Evolutionary conservation across 2,888 invertebrate species (phyloP).

Genomic region (Sarcophaga subvicina): DNA sequence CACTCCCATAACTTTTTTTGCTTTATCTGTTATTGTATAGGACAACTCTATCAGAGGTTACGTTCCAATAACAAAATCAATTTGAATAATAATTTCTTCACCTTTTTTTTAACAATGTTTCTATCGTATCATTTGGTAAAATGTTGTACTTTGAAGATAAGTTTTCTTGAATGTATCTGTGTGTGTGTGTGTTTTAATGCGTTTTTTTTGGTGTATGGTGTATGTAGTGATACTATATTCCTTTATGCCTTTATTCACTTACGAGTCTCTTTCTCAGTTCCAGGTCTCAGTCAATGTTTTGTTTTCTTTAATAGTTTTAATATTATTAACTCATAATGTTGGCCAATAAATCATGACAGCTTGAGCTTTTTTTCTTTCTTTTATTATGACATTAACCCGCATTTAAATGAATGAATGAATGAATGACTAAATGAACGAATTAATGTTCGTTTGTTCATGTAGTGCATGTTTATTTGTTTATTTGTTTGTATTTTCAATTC

Average conservation of each 20-base stretch:
- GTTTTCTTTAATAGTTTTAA: constrained; percentile 11
- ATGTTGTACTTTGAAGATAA: background rate
- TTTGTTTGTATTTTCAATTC: constrained; percentile 43
- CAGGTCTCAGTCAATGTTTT: constrained; percentile 10
- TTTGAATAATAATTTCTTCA: too few species aligned
- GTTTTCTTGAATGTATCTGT: background rate
- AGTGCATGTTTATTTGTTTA: constrained; percentile 14
- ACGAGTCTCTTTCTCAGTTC: constrained; percentile 12
- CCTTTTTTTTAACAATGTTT: too few species aligned
- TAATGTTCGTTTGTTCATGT: constrained; percentile 6
- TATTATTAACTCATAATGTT: constrained; percentile 65
- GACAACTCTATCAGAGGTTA: too few species aligned
- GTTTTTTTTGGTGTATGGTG: background rate
- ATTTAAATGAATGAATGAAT: constrained; percentile 36
- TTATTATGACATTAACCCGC: constrained; percentile 69
- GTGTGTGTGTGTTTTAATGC: background rate
- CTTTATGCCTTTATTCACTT: constrained; percentile 25
- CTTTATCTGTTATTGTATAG: too few species aligned
- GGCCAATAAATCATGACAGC: constrained; percentile 68
- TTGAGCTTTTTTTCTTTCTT: constrained; percentile 44
- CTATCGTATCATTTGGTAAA: too few species aligned
- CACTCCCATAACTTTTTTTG: background rate
- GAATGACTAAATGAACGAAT: background rate
- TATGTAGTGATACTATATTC: constrained; percentile 21
- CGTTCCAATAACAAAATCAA: too few species aligned